Conservation (phyloP, 2,113 vertebrate species). For the Dipodomys ordii region DNA sequence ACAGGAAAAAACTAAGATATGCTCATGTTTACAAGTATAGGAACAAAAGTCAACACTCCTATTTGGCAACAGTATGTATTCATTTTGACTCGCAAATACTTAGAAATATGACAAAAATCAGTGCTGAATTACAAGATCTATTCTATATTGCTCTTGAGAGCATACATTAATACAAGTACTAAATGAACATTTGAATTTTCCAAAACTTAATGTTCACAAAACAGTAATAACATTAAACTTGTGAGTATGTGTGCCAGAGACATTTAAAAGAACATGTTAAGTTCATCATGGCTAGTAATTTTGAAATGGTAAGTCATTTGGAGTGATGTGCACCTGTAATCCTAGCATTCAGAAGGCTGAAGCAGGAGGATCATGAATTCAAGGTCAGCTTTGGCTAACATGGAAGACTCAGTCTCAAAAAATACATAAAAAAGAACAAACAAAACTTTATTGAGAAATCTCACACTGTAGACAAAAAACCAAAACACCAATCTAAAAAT, state of each 20-base stretch:
- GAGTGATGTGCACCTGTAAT: no score
- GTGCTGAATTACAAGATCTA: not conserved
- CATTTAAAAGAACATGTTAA: not conserved
- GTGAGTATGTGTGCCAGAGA: not conserved
- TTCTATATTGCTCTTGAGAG: not conserved
- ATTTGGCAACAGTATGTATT: not conserved
- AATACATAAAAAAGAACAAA: no score
- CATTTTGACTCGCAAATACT: not conserved
- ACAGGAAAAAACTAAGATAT: not conserved
- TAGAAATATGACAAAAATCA: not conserved
- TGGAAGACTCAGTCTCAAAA: no score
- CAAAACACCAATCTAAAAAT: no score
- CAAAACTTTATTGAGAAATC: no score
- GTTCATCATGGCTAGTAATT: not conserved
- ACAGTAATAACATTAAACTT: not conserved
- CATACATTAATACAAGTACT: not conserved
- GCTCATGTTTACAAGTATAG: not conserved
- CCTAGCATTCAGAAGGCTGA: no score
- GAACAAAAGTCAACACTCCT: not conserved
- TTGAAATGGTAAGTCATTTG: not conserved
- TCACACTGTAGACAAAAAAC: no score
- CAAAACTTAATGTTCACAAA: not conserved
- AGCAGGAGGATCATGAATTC: no score
- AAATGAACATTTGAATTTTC: not conserved
- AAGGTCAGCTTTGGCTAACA: no score